Percentiles rank a stretch among this genome's conserved stretches.
Evolutionary conservation across 2,888 invertebrate genomes (phyloP).

Genomic region (Stratiomys singularior): DNA sequence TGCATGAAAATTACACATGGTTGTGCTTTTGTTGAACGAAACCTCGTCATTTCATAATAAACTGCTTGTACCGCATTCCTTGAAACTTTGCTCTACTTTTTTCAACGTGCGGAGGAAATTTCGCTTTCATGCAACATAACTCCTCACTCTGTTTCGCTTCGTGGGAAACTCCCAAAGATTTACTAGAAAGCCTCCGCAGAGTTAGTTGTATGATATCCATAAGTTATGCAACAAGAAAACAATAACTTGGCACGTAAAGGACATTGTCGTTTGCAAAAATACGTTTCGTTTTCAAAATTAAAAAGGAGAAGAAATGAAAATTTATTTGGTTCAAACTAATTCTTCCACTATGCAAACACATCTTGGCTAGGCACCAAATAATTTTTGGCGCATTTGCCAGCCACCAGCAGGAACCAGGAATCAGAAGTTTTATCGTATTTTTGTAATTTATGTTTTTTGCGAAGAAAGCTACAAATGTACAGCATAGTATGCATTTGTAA

Average conservation of each 20-base stretch:
- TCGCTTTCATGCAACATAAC: background rate
- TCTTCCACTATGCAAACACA: slow-evolving; percentile 33
- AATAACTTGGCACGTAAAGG: slow-evolving; percentile 37
- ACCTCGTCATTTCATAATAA: background rate
- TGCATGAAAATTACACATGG: too few species aligned
- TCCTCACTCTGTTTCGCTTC: background rate
- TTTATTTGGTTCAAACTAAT: slow-evolving; percentile 41
- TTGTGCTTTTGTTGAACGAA: too few species aligned
- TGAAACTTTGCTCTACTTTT: background rate
- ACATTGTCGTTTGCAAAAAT: slow-evolving; percentile 34
- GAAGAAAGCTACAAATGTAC: slow-evolving; percentile 1
- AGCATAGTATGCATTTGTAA: background rate
- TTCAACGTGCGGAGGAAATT: background rate
- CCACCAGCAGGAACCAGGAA: slow-evolving; percentile 22
- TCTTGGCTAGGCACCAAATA: slow-evolving; percentile 39
- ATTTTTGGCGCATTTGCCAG: slow-evolving; percentile 36
- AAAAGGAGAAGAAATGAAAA: slow-evolving; percentile 36
- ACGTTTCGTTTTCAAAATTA: background rate
- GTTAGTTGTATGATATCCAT: slow-evolving; percentile 14
- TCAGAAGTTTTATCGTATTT: slow-evolving; percentile 20
- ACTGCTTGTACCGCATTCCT: background rate
- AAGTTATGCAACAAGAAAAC: slow-evolving; percentile 25
- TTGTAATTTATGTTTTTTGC: slow-evolving; percentile 8
- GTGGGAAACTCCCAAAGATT: background rate
- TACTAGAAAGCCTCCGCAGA: background rate